phyloP scores from a whole-genome alignment of 2,888 invertebrate species.

The Myopa testacea region DNA sequence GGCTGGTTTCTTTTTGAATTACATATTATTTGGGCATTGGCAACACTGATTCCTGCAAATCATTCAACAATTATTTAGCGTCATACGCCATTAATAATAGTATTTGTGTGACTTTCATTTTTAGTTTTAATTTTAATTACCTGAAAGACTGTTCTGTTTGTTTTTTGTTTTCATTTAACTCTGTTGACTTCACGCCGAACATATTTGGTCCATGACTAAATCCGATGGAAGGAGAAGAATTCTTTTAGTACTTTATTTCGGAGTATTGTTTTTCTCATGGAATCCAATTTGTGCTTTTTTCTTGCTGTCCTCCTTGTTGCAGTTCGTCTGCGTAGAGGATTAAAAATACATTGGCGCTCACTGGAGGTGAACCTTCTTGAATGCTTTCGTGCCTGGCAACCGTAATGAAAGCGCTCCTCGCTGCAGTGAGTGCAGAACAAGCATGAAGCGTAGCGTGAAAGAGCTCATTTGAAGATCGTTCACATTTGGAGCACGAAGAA shows the following conservation, averaged over 20 bases:
- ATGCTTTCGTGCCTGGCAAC: too few species aligned
- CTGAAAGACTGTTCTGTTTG: neutral
- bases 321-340: neutral
- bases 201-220: slow-evolving; percentile 33
- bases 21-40: too few species aligned
- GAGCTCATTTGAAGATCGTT: slow-evolving; percentile 1
- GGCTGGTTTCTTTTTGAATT: too few species aligned
- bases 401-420: neutral
- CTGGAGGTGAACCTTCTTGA: neutral
- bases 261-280: neutral
- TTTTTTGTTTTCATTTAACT: too few species aligned
- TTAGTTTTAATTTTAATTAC: neutral
- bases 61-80: too few species aligned
- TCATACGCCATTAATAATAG: too few species aligned
- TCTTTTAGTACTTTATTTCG: neutral
- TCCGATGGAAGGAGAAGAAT: neutral
- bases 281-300: too few species aligned
- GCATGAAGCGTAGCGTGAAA: too few species aligned
- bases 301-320: neutral
- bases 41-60: too few species aligned
- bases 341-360: slow-evolving; percentile 20
- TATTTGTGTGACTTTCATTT: too few species aligned
- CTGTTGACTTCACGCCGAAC: neutral
- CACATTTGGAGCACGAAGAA: slow-evolving; percentile 1
- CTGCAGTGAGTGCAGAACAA: neutral